These are phyloP conservation scores for Ophiodon elongatus DNA, from an alignment of 2,113 vertebrate species.

Conservation along the genomic window DNA sequence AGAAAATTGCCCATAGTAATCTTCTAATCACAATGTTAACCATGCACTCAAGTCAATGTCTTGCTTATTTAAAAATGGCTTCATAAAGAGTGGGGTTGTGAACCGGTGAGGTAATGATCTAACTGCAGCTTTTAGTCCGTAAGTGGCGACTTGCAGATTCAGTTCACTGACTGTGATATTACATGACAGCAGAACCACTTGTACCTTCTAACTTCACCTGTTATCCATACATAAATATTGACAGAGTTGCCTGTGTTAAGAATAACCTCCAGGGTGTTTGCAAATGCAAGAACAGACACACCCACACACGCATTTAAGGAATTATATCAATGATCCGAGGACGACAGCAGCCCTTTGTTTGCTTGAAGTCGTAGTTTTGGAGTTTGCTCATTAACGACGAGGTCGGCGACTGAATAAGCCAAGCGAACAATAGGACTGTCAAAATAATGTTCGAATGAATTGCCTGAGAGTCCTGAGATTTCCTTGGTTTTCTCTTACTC, in stretches of 20 bases:
- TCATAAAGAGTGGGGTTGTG: background rate
- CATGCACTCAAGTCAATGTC: background rate
- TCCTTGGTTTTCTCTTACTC: slow-evolving; percentile 16
- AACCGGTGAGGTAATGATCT: background rate
- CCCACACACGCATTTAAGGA: slow-evolving; percentile 17
- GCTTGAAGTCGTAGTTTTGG: slow-evolving; percentile 31
- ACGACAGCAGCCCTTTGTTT: slow-evolving; percentile 34
- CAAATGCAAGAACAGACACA: slow-evolving; percentile 3
- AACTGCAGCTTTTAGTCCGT: background rate
- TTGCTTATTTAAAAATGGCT: background rate
- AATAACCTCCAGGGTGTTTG: slow-evolving; percentile 13
- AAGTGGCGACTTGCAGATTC: background rate
- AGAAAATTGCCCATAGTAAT: background rate
- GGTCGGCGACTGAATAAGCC: background rate
- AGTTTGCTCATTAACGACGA: slow-evolving; percentile 13
- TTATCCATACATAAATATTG: slow-evolving; percentile 23
- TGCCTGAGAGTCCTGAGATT: background rate
- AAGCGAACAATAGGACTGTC: background rate
- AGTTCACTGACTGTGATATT: background rate
- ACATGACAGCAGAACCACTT: background rate
- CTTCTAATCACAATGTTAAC: background rate
- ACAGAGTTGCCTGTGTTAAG: slow-evolving; percentile 17
- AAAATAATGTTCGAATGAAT: background rate
- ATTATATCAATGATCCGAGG: slow-evolving; percentile 24
- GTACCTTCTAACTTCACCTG: background rate